These are phyloP conservation scores for Osmerus eperlanus DNA, from an alignment of 2,113 vertebrate genomes.

Conservation along the genomic window DNA sequence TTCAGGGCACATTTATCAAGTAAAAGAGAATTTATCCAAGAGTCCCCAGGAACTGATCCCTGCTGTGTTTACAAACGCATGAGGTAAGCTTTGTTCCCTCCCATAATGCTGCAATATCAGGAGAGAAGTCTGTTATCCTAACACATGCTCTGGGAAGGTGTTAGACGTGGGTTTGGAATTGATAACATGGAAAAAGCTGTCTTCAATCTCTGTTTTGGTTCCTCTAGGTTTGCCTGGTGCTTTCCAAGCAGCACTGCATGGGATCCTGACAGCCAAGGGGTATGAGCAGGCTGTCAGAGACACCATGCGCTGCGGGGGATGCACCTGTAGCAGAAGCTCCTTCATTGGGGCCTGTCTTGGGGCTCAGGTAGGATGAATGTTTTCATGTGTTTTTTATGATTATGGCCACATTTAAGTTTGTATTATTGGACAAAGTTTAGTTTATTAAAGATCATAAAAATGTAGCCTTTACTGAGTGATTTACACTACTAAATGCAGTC, in stretches of 20 bases:
- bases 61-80: conserved; percentile 66
- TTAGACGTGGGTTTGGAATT: not conserved
- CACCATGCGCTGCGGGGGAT: conserved; percentile 72
- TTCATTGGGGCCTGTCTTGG: conserved; percentile 74
- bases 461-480: too few relatives aligned
- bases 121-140: not conserved
- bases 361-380: conserved; percentile 62
- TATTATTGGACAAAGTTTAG: too few relatives aligned
- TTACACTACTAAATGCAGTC: too few relatives aligned
- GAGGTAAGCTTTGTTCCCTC: conserved; percentile 52
- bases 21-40: conserved; percentile 65
- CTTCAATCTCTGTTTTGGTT: conserved; percentile 5
- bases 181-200: not conserved
- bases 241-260: conserved; percentile 73
- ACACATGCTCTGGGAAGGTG: conserved; percentile 1
- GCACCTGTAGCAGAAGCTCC: conserved; percentile 71
- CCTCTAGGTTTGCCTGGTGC: conserved; percentile 71
- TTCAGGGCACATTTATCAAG: conserved; percentile 66
- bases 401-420: not conserved
- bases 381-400: not conserved
- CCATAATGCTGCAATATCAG: not conserved
- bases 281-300: conserved; percentile 67
- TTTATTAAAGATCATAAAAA: too few relatives aligned
- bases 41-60: conserved; percentile 61
- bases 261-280: conserved; percentile 64